Percentiles rank a stretch among this genome's conserved stretches.
Conservation (phyloP, 1,140 invertebrate species). For the Hypsibius dujardini region DNA sequence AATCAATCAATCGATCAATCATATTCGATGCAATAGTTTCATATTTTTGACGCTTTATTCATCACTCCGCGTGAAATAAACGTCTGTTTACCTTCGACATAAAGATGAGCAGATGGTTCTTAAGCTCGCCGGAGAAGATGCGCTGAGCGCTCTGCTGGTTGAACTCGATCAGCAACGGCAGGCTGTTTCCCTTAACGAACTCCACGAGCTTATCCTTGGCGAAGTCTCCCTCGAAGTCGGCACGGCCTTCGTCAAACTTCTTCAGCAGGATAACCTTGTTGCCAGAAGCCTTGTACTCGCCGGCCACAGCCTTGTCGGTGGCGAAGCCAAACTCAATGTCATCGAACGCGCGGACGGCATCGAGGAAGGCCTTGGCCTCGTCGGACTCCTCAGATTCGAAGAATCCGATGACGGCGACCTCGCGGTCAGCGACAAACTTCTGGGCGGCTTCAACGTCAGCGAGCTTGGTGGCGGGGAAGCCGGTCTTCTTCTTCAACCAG, state of each 20-base stretch:
- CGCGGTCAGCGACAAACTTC: slow-evolving; percentile 55
- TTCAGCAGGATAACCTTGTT: slow-evolving; percentile 68
- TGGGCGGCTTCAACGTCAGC: slow-evolving; percentile 60
- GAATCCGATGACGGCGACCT: slow-evolving; percentile 76
- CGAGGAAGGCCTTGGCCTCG: slow-evolving; percentile 62
- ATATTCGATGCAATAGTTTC: no score
- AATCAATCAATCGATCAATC: no score
- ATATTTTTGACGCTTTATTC: no score
- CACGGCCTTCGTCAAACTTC: slow-evolving; percentile 84
- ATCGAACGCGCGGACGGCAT: slow-evolving; percentile 58
- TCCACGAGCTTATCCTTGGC: slow-evolving; percentile 50
- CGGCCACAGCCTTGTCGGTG: slow-evolving; percentile 52
- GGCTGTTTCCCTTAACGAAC: slow-evolving; percentile 63
- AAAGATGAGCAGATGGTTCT: slow-evolving; percentile 85
- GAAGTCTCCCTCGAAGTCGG: slow-evolving; percentile 53
- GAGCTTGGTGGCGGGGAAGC: slow-evolving; percentile 46
- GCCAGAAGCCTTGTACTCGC: slow-evolving; percentile 51
- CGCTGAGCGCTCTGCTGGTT: slow-evolving; percentile 82
- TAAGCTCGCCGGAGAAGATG: slow-evolving; percentile 94
- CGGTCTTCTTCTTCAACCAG: slow-evolving; percentile 93
- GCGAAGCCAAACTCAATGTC: slow-evolving; percentile 75
- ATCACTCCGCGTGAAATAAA: no score
- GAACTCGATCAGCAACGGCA: slow-evolving; percentile 91
- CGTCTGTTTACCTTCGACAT: slow-evolving; percentile 47
- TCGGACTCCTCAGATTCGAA: slow-evolving; percentile 64